phyloP scores from a whole-genome alignment of 1,140 invertebrate genomes.

The Drosophila parabipectinata region DNA sequence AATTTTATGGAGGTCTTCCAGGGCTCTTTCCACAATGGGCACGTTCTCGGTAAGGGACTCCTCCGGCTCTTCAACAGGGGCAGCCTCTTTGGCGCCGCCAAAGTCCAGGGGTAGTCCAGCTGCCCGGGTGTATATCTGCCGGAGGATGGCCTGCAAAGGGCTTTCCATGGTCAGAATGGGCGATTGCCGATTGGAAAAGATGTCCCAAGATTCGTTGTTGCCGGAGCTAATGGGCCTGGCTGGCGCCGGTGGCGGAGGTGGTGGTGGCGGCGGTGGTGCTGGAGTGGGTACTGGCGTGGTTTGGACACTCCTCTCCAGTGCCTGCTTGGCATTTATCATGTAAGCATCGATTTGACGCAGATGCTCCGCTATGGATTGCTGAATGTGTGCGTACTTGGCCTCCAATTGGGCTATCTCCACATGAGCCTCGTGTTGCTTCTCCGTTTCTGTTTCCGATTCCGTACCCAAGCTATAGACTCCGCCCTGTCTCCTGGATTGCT shows the following conservation, averaged over 20 bases:
- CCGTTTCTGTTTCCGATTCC: constrained; percentile 10
- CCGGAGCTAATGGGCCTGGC: constrained; percentile 14
- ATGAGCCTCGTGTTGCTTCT: constrained; percentile 60
- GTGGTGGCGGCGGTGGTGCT: constrained; percentile 3
- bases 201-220: constrained; percentile 59
- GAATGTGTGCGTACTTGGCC: constrained; percentile 78
- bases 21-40: constrained; percentile 73
- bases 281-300: constrained; percentile 25
- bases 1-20: constrained; percentile 70
- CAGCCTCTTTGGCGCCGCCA: constrained; percentile 22
- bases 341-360: constrained; percentile 78
- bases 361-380: constrained; percentile 81
- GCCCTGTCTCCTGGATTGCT: constrained; percentile 51
- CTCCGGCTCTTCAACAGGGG: constrained; percentile 3
- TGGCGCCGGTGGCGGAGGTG: neutral
- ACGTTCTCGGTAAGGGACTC: constrained; percentile 58
- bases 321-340: constrained; percentile 78
- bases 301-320: constrained; percentile 65
- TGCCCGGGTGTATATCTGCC: constrained; percentile 70
- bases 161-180: constrained; percentile 67
- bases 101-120: constrained; percentile 47
- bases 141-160: constrained; percentile 69
- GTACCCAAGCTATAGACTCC: constrained; percentile 34
- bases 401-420: constrained; percentile 74
- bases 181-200: constrained; percentile 61